Percentiles rank a stretch among this genome's conserved stretches.
Conservation (phyloP, 2,113 vertebrate species). For the Electrona antarctica region DNA sequence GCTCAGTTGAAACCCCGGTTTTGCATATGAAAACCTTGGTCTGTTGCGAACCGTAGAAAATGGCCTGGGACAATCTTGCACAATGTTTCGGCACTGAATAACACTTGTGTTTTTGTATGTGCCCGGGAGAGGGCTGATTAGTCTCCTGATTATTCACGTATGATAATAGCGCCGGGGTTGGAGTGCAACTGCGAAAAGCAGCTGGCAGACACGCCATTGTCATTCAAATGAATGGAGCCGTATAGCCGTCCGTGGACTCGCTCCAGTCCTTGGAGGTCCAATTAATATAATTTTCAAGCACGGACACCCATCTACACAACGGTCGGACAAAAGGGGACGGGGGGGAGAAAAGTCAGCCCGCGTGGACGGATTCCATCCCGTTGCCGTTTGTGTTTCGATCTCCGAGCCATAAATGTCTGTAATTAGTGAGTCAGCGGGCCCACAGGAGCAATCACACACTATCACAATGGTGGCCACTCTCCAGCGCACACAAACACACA, state of each 20-base stretch:
- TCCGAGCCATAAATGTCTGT: conserved; percentile 58
- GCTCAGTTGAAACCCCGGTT: conserved; percentile 56
- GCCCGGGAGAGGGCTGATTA: conserved; percentile 63
- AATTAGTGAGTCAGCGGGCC: conserved; percentile 71
- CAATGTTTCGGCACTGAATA: conserved; percentile 63
- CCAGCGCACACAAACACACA: conserved; percentile 64
- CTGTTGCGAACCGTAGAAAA: conserved; percentile 58
- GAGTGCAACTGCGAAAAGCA: conserved; percentile 72
- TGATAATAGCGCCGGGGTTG: conserved; percentile 72
- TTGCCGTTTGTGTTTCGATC: conserved; percentile 55
- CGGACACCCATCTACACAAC: conserved; percentile 53
- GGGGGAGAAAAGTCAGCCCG: conserved; percentile 44
- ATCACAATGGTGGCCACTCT: conserved; percentile 73
- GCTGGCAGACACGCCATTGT: conserved; percentile 74
- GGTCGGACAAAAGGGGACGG: conserved; percentile 26
- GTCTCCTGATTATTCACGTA: conserved; percentile 51
- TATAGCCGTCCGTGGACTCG: conserved; percentile 56
- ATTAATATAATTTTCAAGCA: conserved; percentile 69
- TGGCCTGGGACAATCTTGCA: conserved; percentile 53
- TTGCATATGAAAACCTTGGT: conserved; percentile 72
- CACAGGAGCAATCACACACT: conserved; percentile 64
- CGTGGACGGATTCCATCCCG: conserved; percentile 61
- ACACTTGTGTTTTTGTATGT: conserved; percentile 63
- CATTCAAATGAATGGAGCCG: conserved; percentile 72
- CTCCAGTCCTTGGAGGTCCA: conserved; percentile 53